Base-by-base conservation (phyloP, 2,888 invertebrate species). In the Drosophila gaucha region DNA sequence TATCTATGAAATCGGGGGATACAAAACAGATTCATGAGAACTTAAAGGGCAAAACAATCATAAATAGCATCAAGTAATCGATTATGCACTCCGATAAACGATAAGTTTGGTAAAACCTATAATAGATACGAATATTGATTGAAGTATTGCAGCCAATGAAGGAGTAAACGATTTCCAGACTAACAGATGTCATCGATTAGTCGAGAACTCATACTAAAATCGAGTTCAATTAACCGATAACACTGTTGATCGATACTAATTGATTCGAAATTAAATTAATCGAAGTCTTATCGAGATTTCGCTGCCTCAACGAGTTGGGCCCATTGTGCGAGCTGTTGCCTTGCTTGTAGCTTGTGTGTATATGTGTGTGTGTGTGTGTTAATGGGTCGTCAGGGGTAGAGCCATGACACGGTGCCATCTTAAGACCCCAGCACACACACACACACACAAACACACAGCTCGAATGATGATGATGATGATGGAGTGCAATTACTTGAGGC, bases 401-500 rank as follows among this genome's bases (percentile, higher is more conserved):
- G 47, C 10, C 41, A 9, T 9, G 24, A 24, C 24, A 22, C 10
- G 24, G 22, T 46, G 31, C 41, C 74, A 62, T 41, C 54, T 67
- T 51, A 54, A 67, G 44, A 41, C 44, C 8, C 38, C 14, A 46
- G 26, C 44, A 33, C 22, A 49, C 46, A 20, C 49, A 33, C 50
- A 26, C 43, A 16, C 22, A 43, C 43, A 36, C 38, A 30, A 31
- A 38, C 52, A 56, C 16, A 20, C 35, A 41, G 47, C 38, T 35
- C 58, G 58, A 67, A 72, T 68, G 62, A 74, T 78, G 86, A 74
- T 78, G 86, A 74, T 74, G 86, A 78, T 86, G 69, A 73, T 73
- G 74, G 78, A 80, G 69, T 86, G 80, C 78, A 86, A 84, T 80
- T 86, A 80, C 87, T 77, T 74, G 73, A 84, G 70, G 66, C 87